These are phyloP conservation scores for Pseudochromis fuscus DNA, from an alignment of 2,797 vertebrate genomes.

Conservation along the genomic window DNA sequence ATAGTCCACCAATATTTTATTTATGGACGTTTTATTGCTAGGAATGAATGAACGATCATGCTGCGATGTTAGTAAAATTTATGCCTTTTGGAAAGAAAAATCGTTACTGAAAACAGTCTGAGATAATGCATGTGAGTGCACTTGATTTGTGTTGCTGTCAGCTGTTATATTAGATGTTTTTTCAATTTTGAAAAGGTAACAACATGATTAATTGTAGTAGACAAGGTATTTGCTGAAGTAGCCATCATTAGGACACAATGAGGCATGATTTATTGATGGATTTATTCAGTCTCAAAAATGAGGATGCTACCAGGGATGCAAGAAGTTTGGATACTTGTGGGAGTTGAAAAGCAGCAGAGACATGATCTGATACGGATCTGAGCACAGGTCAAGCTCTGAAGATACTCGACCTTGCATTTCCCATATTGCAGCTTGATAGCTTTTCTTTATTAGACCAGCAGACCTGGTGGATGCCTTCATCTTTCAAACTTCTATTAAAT, in stretches of 20 bases:
- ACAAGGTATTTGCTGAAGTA: background rate
- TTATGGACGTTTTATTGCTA: constrained; percentile 44
- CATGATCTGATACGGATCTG: background rate
- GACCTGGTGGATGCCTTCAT: no score
- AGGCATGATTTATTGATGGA: background rate
- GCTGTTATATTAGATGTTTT: background rate
- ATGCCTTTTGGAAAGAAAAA: constrained; percentile 36
- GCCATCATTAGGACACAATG: background rate
- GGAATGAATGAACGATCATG: constrained; percentile 53
- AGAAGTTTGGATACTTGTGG: background rate
- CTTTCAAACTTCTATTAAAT: background rate
- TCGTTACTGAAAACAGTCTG: background rate
- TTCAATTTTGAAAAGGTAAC: constrained; percentile 5
- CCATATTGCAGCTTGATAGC: background rate
- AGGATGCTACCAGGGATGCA: no score
- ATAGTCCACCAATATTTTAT: constrained; percentile 49
- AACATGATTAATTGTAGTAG: background rate
- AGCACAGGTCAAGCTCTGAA: background rate
- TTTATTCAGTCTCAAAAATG: no score
- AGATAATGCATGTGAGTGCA: background rate
- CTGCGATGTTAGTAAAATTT: constrained; percentile 30
- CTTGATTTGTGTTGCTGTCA: constrained; percentile 14
- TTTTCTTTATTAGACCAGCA: background rate
- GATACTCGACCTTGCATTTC: no score
- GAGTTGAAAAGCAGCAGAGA: background rate